A percentile compares a stretch with the other conserved stretches of the same genome.
phyloP scores from a whole-genome alignment of 2,888 invertebrate species.

The Camponotus fellah region DNA sequence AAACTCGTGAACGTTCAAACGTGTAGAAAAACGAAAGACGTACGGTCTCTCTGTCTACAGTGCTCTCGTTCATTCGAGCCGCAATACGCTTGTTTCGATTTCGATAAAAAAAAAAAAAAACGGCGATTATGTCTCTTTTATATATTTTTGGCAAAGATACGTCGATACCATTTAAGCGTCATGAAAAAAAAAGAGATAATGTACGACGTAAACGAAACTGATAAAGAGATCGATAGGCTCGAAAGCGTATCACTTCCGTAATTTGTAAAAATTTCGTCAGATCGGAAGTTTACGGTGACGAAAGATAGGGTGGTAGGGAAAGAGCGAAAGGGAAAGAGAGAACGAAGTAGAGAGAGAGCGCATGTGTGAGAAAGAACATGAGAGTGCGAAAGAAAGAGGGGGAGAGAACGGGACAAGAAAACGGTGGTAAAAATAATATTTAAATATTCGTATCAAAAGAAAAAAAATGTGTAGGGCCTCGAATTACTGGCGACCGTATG shows the following conservation, averaged over 20 bases:
- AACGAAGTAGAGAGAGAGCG: constrained; percentile 17
- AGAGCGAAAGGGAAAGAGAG: constrained; percentile 40
- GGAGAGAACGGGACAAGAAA: constrained; percentile 58
- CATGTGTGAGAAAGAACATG: constrained; percentile 28
- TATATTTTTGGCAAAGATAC: constrained; percentile 86
- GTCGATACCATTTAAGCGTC: constrained; percentile 85
- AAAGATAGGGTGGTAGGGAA: constrained; percentile 45
- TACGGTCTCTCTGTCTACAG: constrained; percentile 73
- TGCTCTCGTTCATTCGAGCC: constrained; percentile 81
- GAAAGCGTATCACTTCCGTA: constrained; percentile 81
- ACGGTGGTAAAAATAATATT: constrained; percentile 82
- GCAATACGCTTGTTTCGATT: constrained; percentile 79
- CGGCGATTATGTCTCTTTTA: constrained; percentile 84
- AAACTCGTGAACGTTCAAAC: constrained; percentile 37
- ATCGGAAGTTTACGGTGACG: constrained; percentile 79
- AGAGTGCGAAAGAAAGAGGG: constrained; percentile 50
- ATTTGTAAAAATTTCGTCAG: constrained; percentile 83
- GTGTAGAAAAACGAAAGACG: constrained; percentile 58
- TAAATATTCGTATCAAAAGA: constrained; percentile 86
- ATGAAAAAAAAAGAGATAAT: constrained; percentile 71
- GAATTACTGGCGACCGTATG: constrained; percentile 83
- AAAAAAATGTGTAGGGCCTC: constrained; percentile 85
- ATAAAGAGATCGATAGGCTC: constrained; percentile 79
- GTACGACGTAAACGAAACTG: constrained; percentile 70
- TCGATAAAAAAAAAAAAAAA: constrained; percentile 60